Evolutionary conservation across 2,113 vertebrate species (phyloP), one percentile per base, ranked within the genome.

Genomic region (Cygnus buccinator): DNA sequence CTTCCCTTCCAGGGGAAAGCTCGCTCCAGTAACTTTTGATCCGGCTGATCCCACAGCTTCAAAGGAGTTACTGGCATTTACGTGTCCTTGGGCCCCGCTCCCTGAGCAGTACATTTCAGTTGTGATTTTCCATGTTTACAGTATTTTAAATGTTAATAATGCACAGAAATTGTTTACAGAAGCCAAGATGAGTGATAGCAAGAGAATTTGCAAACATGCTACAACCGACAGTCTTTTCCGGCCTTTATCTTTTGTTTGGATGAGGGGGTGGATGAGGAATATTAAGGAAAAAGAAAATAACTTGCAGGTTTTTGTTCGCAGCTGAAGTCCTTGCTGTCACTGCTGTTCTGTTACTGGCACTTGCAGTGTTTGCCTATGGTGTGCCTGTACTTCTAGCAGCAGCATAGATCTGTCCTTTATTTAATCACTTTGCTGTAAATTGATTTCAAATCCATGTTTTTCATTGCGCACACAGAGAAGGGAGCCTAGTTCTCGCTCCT

Each of bases 21-120:
- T 79, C 17, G 25, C 61, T 93, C 75, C 80, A 94, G 28, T 74
- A 61, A 72, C 65, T 76, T 95, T 80, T 87, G 87, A 65, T 63
- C 91, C 90, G 89, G 37, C 65, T 91, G 85, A 95, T 81, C 50
- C 71, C 84, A 75, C 81, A 91, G 79, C 74, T 94, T 92, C 87
- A 91, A 95, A 95, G 62, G 33, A 78, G 9, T 78, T 93, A 58
- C 37, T 82, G 58, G 72, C 86, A 94, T 87, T 84, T 89, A 84
- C 8, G 7, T 50, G 77, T 92, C 73, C 70, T 75, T 93, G 90
- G 80, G 68, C 92, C 54, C 8, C 9, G 23, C 82, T 95, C 54
- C n/a, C 43, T 22, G 31, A 46, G n/a, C 66, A 63, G 50, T 29
- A 39, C 31, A 21, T 66, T 87, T 87, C 46, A 41, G 66, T 61